Evolutionary conservation across 2,797 vertebrate genomes (phyloP), one percentile per base, ranked within the genome.

Genomic region (Hydrocynus forskahlii): DNA sequence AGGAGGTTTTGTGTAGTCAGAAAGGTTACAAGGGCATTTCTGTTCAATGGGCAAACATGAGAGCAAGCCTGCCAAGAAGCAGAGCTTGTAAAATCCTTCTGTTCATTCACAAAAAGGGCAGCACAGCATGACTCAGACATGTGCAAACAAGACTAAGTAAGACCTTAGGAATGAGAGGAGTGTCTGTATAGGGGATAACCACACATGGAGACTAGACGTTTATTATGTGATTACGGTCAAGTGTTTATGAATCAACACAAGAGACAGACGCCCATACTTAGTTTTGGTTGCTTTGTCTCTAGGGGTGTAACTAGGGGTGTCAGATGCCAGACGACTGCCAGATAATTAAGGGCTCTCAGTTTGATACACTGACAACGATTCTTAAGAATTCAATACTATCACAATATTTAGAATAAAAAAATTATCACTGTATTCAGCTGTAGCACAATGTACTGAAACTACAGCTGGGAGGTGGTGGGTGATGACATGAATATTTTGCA

Each of bases 131-230:
- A 63, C 10, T 64, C 68, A 64, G 55, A 72, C 55, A 7, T 29
- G 50, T 45, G 54, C 54, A 45, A 78, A 69, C 64, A 29, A 69
- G 52, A 59, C 48, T 35, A 21, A 17, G 43, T 63, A 63, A 63
- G 60, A 7, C 2, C 21, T 23, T 21, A 72, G 69, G 69, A 72
- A 72, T 72, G 48, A 17, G 69, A 72, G 25, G 69, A 72, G 48
- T 10, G 52, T 13, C 48, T 54, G 9, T 29, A 72, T 50, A 35
- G n/a, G 16, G 55, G 68, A 10, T 54, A 55, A 29, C 50, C 35
- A 52, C 6, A 35, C 40, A n/a, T 17, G 48, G 48, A 29, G 48
- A 54, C 50, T 35, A 54, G 50, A 25, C 19, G 23, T 54, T 72
- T 17, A 10, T 72, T 72, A 4, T 19, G 16, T 25, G 14, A 71